Conservation (phyloP, 2,888 invertebrate genomes). For the Tanypteryx hageni region DNA sequence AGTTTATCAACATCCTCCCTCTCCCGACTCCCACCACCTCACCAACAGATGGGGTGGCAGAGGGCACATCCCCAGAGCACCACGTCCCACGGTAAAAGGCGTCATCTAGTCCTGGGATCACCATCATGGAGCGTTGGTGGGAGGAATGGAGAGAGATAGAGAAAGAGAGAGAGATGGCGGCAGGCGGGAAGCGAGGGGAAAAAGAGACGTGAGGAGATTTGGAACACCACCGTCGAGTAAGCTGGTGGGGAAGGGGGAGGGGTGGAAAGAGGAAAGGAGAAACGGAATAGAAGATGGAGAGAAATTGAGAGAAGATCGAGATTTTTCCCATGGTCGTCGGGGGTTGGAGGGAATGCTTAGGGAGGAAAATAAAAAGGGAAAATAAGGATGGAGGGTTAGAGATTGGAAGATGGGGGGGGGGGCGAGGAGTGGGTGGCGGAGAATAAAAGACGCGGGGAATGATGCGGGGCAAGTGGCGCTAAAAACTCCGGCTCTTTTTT, state of each 20-base stretch:
- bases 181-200: no score
- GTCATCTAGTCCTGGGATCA: constrained; percentile 24
- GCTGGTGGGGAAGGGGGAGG: background rate
- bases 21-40: background rate
- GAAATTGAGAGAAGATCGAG: background rate
- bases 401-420: no score
- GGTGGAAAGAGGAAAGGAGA: background rate
- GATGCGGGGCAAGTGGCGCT: background rate
- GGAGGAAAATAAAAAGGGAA: no score
- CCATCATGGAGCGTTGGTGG: background rate
- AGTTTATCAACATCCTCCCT: background rate
- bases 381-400: no score
- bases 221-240: background rate
- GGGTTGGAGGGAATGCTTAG: no score
- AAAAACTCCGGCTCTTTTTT: background rate
- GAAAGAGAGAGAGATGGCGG: no score
- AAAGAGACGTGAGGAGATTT: background rate
- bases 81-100: background rate
- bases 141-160: no score
- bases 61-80: background rate
- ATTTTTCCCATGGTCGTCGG: no score
- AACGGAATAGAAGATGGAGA: background rate
- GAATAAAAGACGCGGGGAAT: no score
- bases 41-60: constrained; percentile 17
- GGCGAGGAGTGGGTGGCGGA: no score